These are phyloP conservation scores for Euwallacea fornicatus DNA, from an alignment of 1,140 invertebrate species.

Conservation along the genomic window DNA sequence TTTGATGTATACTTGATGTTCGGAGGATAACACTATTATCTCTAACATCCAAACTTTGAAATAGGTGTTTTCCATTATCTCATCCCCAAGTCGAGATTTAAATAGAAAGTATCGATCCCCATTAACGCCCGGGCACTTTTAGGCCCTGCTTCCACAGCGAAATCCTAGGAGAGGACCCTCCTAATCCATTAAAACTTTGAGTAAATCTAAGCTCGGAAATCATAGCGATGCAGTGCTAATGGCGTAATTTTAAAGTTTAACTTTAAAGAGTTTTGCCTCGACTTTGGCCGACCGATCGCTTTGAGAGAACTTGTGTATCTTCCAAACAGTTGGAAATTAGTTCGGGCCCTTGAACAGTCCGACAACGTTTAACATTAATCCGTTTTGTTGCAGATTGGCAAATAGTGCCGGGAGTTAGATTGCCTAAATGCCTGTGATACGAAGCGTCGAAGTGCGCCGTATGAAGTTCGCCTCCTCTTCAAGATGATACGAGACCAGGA, in stretches of 20 bases:
- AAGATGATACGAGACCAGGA: constrained; percentile 43
- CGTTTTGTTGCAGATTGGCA: too few relatives aligned
- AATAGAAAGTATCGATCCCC: constrained; percentile 15
- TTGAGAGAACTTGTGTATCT: neutral
- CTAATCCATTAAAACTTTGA: constrained; percentile 27
- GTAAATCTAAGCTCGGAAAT: constrained; percentile 21
- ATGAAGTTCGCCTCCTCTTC: neutral
- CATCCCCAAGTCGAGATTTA: neutral
- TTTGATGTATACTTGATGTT: too few relatives aligned
- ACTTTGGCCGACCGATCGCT: neutral
- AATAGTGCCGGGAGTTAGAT: too few relatives aligned
- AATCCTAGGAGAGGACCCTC: constrained; percentile 4
- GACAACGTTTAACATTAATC: neutral
- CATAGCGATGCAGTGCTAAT: constrained; percentile 23
- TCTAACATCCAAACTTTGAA: too few relatives aligned
- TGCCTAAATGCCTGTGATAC: too few relatives aligned
- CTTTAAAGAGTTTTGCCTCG: constrained; percentile 8
- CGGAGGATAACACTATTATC: too few relatives aligned
- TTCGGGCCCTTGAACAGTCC: neutral
- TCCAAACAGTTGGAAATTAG: too few relatives aligned
- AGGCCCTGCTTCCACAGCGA: neutral
- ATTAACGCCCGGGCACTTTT: constrained; percentile 3
- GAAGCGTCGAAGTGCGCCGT: too few relatives aligned
- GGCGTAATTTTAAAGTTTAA: constrained; percentile 21
- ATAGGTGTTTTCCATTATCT: too few relatives aligned